These are phyloP conservation scores for Carassius carassius DNA, from an alignment of 2,113 vertebrate species.

Conservation along the genomic window DNA sequence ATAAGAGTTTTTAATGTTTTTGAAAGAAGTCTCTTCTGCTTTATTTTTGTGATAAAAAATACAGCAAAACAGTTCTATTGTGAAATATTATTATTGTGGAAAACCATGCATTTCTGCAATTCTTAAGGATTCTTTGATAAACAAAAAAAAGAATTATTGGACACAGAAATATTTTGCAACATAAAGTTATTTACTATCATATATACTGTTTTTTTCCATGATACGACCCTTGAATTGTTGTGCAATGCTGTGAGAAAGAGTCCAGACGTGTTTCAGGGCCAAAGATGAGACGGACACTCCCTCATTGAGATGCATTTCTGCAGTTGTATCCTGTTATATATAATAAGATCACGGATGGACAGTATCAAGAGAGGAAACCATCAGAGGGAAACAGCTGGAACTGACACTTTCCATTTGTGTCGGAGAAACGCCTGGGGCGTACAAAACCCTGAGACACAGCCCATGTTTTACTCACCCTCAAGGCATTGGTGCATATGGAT, in stretches of 20 bases:
- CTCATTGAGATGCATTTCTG: not conserved
- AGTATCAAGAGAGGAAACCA: constrained; percentile 19
- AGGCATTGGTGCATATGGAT: too few species aligned
- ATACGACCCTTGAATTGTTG: constrained; percentile 17
- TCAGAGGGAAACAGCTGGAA: constrained; percentile 30
- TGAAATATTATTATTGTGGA: not conserved
- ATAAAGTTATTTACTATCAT: not conserved
- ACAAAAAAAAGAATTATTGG: too few species aligned
- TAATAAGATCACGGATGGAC: not conserved
- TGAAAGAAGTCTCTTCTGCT: not conserved
- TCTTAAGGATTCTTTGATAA: not conserved
- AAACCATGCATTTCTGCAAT: too few species aligned
- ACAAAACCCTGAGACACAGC: not conserved
- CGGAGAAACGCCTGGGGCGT: not conserved
- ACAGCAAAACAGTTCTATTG: not conserved
- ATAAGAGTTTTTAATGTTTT: not conserved
- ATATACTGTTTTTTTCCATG: not conserved
- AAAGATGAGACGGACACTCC: not conserved
- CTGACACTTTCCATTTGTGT: constrained; percentile 9
- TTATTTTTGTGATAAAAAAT: not conserved
- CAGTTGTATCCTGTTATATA: constrained; percentile 3
- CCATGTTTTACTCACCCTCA: too few species aligned
- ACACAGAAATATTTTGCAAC: too few species aligned
- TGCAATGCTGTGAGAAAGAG: not conserved
- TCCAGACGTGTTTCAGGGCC: not conserved